phyloP scores from a whole-genome alignment of 2,797 vertebrate genomes.

The Trematomus bernacchii region DNA sequence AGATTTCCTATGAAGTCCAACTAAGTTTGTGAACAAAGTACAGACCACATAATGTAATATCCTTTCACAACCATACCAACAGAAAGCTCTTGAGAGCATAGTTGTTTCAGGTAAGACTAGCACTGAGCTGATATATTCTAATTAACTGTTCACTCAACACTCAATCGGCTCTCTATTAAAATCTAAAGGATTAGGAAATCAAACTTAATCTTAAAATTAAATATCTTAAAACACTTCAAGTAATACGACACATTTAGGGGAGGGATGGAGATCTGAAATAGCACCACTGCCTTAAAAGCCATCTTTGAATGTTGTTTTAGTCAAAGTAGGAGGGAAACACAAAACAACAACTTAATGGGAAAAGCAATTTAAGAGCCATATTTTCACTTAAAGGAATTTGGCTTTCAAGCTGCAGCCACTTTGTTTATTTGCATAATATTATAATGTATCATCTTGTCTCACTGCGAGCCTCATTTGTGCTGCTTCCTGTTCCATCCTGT shows the following conservation, averaged over 20 bases:
- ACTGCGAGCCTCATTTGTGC: background rate
- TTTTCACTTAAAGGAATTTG: background rate
- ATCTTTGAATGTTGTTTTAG: background rate
- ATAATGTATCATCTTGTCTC: constrained; percentile 15
- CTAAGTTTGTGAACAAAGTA: constrained; percentile 10
- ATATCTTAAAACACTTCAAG: background rate
- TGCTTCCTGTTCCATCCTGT: constrained; percentile 19
- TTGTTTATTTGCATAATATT: constrained; percentile 30
- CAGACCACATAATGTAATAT: background rate
- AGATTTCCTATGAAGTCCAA: constrained; percentile 13
- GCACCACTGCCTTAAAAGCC: background rate
- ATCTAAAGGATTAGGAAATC: background rate
- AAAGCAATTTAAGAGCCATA: constrained; percentile 3
- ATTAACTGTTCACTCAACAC: background rate
- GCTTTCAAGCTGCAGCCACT: constrained; percentile 9
- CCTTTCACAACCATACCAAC: background rate
- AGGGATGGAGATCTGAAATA: background rate
- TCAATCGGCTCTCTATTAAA: background rate
- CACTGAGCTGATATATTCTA: background rate
- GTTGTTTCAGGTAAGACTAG: background rate
- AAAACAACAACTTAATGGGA: constrained; percentile 21
- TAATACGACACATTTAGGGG: background rate
- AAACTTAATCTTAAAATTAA: background rate
- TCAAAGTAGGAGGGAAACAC: constrained; percentile 5
- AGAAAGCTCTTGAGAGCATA: background rate